Conservation (phyloP, 2,797 vertebrate genomes). For the Eulemur coronatus region DNA sequence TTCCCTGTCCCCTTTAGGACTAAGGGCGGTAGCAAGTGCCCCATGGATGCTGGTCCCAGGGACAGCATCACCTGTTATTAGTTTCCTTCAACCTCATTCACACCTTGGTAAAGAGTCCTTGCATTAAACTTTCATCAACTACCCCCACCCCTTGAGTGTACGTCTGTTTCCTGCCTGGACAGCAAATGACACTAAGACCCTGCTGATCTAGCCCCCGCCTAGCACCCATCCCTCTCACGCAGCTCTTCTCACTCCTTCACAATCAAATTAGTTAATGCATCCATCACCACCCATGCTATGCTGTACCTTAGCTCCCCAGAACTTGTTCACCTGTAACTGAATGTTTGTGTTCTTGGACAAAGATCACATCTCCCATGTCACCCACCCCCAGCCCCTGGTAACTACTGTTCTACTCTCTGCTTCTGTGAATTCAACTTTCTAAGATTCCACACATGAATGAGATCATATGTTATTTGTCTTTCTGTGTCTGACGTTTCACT, state of each 20-base stretch:
- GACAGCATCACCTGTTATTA: not conserved
- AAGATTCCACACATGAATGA: not conserved
- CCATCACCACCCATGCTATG: not conserved
- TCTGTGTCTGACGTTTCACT: not conserved
- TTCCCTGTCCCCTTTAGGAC: not conserved
- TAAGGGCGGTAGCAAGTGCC: not conserved
- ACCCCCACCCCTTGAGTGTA: too few relatives aligned
- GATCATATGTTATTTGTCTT: not conserved
- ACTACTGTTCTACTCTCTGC: not conserved
- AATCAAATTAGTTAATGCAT: not conserved
- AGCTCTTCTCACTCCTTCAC: not conserved
- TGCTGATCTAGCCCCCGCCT: too few relatives aligned
- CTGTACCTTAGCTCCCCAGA: not conserved
- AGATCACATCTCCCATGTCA: not conserved
- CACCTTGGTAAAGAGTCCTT: not conserved
- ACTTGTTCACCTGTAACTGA: not conserved
- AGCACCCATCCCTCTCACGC: not conserved
- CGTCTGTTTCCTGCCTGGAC: not conserved
- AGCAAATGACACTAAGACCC: not conserved
- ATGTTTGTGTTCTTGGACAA: not conserved
- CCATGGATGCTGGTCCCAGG: not conserved
- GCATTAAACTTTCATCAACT: not conserved
- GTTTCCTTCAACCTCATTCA: not conserved
- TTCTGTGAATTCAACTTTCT: not conserved
- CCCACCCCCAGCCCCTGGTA: not conserved